These are phyloP conservation scores for Nanorana parkeri DNA, from an alignment of 2,113 vertebrate genomes.

Conservation along the genomic window DNA sequence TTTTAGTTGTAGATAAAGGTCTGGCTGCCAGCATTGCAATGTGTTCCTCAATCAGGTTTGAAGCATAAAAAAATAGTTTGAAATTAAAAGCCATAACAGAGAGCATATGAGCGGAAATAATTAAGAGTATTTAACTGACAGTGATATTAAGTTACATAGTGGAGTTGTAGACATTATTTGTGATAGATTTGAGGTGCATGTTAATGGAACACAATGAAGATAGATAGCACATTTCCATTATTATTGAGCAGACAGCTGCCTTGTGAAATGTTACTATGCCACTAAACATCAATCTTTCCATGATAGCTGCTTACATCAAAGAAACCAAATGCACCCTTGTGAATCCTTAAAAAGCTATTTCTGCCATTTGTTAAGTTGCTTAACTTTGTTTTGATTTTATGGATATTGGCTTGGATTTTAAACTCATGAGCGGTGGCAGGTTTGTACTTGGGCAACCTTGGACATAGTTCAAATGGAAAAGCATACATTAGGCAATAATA, in stretches of 20 bases:
- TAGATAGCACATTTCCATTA: constrained; percentile 73
- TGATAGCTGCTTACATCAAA: constrained; percentile 70
- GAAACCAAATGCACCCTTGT: constrained; percentile 67
- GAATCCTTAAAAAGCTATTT: constrained; percentile 77
- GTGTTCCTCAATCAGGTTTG: constrained; percentile 43
- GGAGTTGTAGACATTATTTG: constrained; percentile 64
- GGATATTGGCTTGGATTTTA: constrained; percentile 59
- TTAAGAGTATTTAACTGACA: constrained; percentile 71
- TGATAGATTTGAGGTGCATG: constrained; percentile 73
- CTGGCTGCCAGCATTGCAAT: constrained; percentile 2
- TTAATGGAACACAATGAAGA: constrained; percentile 79
- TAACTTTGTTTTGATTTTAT: constrained; percentile 72
- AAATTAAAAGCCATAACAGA: constrained; percentile 58
- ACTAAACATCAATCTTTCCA: constrained; percentile 72
- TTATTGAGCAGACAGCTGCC: constrained; percentile 61
- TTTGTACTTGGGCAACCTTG: constrained; percentile 52
- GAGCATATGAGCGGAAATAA: constrained; percentile 66
- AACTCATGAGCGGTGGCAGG: constrained; percentile 41
- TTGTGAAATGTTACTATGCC: constrained; percentile 72
- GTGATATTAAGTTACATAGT: constrained; percentile 72
- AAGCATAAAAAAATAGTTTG: constrained; percentile 7
- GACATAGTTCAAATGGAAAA: constrained; percentile 59
- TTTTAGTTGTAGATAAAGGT: constrained; percentile 38
- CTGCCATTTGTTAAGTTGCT: constrained; percentile 71
- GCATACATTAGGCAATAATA: constrained; percentile 59